Evolutionary conservation across 2,113 vertebrate genomes (phyloP), one percentile per base, ranked within the genome.

Genomic region (Athene noctua): DNA sequence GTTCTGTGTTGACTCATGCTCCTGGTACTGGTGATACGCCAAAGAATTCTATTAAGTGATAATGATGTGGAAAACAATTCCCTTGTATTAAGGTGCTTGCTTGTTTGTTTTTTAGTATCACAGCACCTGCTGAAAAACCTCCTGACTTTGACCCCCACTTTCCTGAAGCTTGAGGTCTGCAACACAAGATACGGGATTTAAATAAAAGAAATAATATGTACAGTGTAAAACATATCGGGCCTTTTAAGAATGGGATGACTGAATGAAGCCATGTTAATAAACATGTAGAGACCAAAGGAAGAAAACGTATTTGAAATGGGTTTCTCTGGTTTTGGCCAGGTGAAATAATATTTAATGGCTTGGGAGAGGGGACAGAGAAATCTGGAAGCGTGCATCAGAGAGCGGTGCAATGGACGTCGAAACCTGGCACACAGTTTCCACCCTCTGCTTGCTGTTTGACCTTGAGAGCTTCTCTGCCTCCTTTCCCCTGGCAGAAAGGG

Each of bases 351-450:
- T 36, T 47, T 47, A 63, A 29, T 27, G 40, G 16, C 34, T 80
- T 70, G 52, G 51, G 52, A 85, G 26, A 58, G 2, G 23, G 36
- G 40, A 19, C 20, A 90, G 55, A 58, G 18, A 55, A 83, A 84
- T 7, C 44, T 78, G 55, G 38, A 55, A 83, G 8, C 1, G 10
- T 27, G 14, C 40, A n/a, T 26, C 58, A 47, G 30, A 62, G 27
- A 65, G 9, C 46, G 67, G 49, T 1, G 0, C 49, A 26, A 26
- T 7, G 54, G 49, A 38, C 2, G 4, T 15, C 2, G 2, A 80
- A 88, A 59, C 7, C 66, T 66, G 36, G 57, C 65, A 52, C 5
- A 10, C 26, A 22, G 32, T 5, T 82, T 66, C 54, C n/a, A 80
- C 9, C 8, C 63, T 73, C 42, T 80, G 51, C 67, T 80, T 0